Base-by-base conservation (phyloP, 1,140 invertebrate genomes). In the Prorops nasuta region DNA sequence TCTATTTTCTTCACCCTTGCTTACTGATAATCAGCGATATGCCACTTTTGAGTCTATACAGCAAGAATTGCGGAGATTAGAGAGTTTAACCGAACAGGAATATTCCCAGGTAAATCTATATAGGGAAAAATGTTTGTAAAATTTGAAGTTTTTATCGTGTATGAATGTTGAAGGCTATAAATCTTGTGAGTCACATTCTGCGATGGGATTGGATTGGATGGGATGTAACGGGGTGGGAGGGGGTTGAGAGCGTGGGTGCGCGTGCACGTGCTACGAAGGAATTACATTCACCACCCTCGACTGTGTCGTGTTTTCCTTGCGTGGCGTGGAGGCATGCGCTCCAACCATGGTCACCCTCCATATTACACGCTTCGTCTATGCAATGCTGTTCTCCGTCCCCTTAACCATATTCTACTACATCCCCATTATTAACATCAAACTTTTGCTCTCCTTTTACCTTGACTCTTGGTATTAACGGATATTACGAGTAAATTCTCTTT, bases 181-280 rank as follows among this genome's bases (percentile, higher is more conserved):
- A 72, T 72, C 70, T 72, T 71, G 49, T 71, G 69, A 72, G 66
- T 72, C 70, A 72, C 53, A n/a, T n/a, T n/a, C n/a, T n/a, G n/a
- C n/a, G n/a, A n/a, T n/a, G n/a, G n/a, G n/a, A n/a, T n/a, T n/a
- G n/a, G n/a, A n/a, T n/a, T n/a, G n/a, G n/a, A n/a, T n/a, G n/a
- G n/a, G 54, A 56, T 60, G 54, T 38, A 59, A 19, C 34, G 55
- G 54, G 54, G 54, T 54, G 28, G 55, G 32, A 39, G 31, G 35
- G 22, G 40, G 51, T 42, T 32, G 50, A 49, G 58, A 56, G 56
- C 51, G 48, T 66, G 67, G 58, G 58, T 66, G 58, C 44, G 56
- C 48, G 46, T 56, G 63, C 68, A 71, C 69, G 69, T 69, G 69
- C 58, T 69, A 62, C 62, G 35, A 52, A 62, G 69, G 66, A 72